A percentile compares a stretch with the other conserved stretches of the same genome.
Conservation (phyloP, 2,113 vertebrate genomes). For the Colossoma macropomum region DNA sequence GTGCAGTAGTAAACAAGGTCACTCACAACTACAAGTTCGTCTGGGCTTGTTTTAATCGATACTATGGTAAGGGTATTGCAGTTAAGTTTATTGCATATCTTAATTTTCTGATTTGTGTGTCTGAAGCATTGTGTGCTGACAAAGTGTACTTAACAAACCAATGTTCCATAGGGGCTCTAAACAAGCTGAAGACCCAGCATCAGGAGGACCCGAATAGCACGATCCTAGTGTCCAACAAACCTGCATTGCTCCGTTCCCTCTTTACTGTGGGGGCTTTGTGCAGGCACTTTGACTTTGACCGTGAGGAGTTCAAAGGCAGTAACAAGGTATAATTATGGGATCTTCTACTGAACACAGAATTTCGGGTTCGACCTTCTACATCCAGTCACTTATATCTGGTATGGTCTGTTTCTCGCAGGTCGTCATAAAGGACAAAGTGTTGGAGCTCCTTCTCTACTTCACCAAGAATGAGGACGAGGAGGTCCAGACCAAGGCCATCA, state of each 20-base stretch:
- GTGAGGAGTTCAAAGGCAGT: slow-evolving; percentile 95
- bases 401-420: slow-evolving; percentile 76
- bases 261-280: slow-evolving; percentile 96
- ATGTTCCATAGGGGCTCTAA: slow-evolving; percentile 86
- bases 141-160: not conserved
- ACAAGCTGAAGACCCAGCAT: slow-evolving; percentile 93
- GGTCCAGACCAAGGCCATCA: slow-evolving; percentile 98
- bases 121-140: not conserved
- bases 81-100: not conserved
- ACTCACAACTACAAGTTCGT: slow-evolving; percentile 99
- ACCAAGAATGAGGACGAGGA: slow-evolving; percentile 97
- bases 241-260: slow-evolving; percentile 93
- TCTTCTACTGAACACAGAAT: not conserved
- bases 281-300: slow-evolving; percentile 97
- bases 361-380: not conserved
- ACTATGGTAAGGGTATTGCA: slow-evolving; percentile 85
- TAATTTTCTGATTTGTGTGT: not conserved
- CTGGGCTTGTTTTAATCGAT: slow-evolving; percentile 97
- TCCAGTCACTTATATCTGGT: not conserved
- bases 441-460: slow-evolving; percentile 96
- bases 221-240: slow-evolving; percentile 90
- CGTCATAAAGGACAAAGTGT: slow-evolving; percentile 97
- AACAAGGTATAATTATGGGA: slow-evolving; percentile 82
- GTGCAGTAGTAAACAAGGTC: slow-evolving; percentile 97
- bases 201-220: slow-evolving; percentile 94